Evolutionary conservation across 1,140 invertebrate species (phyloP).

Genomic region (Gryon sp.): DNA sequence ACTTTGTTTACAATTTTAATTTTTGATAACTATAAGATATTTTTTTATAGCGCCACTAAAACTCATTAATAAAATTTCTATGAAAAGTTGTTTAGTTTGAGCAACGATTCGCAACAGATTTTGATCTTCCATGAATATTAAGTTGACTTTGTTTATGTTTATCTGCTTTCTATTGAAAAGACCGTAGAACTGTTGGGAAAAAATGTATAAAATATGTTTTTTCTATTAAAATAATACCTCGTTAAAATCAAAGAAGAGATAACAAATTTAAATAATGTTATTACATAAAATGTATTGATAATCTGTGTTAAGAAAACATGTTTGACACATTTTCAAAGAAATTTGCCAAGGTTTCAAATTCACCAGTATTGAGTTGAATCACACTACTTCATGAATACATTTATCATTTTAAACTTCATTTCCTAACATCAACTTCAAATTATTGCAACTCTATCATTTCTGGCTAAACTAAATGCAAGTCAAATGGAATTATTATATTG

Average conservation of each 20-base stretch:
- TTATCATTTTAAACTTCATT: constrained; percentile 50
- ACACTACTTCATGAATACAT: constrained; percentile 55
- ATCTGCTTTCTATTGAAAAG: too few species aligned
- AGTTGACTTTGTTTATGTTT: not conserved
- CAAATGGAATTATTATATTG: constrained; percentile 38
- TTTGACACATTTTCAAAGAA: too few species aligned
- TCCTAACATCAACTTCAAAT: constrained; percentile 49
- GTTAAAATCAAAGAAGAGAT: too few species aligned
- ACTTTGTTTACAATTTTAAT: not conserved
- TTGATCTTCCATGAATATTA: constrained; percentile 7
- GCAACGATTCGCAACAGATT: not conserved
- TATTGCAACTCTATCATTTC: constrained; percentile 27
- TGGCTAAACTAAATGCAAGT: constrained; percentile 19
- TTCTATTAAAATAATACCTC: too few species aligned
- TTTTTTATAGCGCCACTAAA: constrained; percentile 11
- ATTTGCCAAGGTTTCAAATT: constrained; percentile 14
- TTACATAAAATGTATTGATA: too few species aligned
- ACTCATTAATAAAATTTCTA: constrained; percentile 15
- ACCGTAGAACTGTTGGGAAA: too few species aligned
- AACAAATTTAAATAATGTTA: too few species aligned
- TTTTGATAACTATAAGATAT: constrained; percentile 1
- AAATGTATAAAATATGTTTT: too few species aligned
- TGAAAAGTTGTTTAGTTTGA: constrained; percentile 9
- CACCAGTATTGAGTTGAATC: constrained; percentile 34
- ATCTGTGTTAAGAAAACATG: too few species aligned